phyloP scores from a whole-genome alignment of 2,797 vertebrate genomes.

The Gila robusta region DNA sequence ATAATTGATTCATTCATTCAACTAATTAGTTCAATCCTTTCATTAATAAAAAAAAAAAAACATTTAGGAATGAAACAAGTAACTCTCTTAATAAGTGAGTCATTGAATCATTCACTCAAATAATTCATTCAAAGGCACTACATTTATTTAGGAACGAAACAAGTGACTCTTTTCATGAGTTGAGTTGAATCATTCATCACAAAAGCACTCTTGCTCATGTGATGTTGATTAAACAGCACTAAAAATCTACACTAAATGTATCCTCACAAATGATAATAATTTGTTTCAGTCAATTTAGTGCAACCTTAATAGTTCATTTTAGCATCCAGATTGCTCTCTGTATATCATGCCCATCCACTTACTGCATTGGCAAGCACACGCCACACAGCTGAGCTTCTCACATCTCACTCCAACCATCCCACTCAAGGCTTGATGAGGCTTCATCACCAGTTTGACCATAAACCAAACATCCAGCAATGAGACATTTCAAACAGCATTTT shows the following conservation, averaged over 20 bases:
- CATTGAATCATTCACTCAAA: background rate
- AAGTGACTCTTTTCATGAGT: background rate
- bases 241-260: background rate
- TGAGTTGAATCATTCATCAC: background rate
- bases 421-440: conserved; percentile 30
- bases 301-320: conserved; percentile 18
- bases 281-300: background rate
- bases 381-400: conserved; percentile 51
- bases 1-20: background rate
- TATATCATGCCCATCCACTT: conserved; percentile 48
- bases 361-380: conserved; percentile 48
- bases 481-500: background rate
- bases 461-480: conserved; percentile 37
- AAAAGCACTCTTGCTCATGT: background rate
- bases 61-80: background rate
- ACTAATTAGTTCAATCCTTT: background rate
- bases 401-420: conserved; percentile 42
- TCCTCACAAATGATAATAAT: background rate
- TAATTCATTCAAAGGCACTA: background rate
- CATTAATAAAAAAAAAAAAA: too few species aligned
- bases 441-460: conserved; percentile 35
- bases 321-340: conserved; percentile 42
- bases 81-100: background rate
- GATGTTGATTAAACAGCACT: background rate
- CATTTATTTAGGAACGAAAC: background rate